Conservation (phyloP, 2,797 vertebrate genomes). For the Cyclura pinguis region DNA sequence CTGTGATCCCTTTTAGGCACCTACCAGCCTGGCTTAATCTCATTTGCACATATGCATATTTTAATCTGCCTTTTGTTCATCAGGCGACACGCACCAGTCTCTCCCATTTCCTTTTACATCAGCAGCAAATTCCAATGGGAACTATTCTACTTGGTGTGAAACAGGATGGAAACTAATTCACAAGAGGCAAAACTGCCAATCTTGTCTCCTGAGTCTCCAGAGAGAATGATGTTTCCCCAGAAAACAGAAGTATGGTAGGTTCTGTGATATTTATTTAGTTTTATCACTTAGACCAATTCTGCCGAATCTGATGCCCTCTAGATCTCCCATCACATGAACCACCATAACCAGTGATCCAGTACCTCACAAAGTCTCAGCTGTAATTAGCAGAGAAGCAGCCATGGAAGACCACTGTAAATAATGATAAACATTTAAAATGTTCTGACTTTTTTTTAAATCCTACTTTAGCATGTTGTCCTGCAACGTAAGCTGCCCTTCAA, state of each 20-base stretch:
- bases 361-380: neutral
- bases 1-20: constrained; percentile 31
- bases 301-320: neutral
- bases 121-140: neutral
- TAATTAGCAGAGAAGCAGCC: neutral
- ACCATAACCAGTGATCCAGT: neutral
- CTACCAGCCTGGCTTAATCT: constrained; percentile 27
- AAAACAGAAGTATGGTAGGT: too few relatives aligned
- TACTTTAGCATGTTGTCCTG: too few relatives aligned
- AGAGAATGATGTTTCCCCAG: neutral
- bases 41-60: constrained; percentile 42
- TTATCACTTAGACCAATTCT: neutral
- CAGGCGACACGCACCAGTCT: neutral
- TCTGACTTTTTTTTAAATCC: too few relatives aligned
- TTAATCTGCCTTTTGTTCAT: constrained; percentile 27
- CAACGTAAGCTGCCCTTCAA: too few relatives aligned
- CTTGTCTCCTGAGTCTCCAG: neutral
- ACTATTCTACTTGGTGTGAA: neutral
- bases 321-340: neutral
- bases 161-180: neutral
- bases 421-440: too few relatives aligned
- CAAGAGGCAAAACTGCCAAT: neutral
- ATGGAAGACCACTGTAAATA: neutral
- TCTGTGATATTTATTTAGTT: neutral
- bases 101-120: neutral